phyloP scores from a whole-genome alignment of 2,113 vertebrate genomes.

The Ailurus styani region DNA sequence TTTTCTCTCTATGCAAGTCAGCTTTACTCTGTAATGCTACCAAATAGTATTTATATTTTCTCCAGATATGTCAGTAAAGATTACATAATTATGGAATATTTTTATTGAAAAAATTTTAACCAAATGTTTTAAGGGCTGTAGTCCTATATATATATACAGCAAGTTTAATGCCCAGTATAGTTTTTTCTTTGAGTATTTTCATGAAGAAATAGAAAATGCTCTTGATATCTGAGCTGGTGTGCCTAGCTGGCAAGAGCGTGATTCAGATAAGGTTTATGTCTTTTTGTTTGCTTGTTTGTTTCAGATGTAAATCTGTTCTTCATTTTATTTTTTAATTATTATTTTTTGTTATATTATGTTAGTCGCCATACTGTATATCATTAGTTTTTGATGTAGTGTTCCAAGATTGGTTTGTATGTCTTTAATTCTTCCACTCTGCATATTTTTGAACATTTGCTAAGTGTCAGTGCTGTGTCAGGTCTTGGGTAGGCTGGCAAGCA shows the following conservation, averaged over 20 bases:
- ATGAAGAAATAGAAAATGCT: background rate
- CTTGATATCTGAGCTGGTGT: background rate
- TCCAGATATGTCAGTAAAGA: background rate
- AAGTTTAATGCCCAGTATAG: background rate
- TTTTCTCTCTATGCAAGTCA: background rate
- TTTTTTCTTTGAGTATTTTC: slow-evolving; percentile 1
- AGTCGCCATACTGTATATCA: too few relatives aligned
- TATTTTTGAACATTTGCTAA: background rate
- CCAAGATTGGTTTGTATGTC: background rate
- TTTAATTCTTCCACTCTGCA: background rate
- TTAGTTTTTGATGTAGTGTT: too few relatives aligned
- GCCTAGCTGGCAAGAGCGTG: background rate
- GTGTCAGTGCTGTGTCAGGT: too few relatives aligned
- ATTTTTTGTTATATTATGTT: too few relatives aligned
- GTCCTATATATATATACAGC: background rate
- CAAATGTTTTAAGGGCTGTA: background rate
- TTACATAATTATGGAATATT: background rate
- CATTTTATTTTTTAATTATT: too few relatives aligned
- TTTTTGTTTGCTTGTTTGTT: background rate
- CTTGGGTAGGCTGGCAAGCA: background rate
- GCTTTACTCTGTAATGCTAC: background rate
- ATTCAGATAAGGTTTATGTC: background rate
- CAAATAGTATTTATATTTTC: background rate
- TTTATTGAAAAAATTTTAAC: background rate
- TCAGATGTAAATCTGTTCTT: too few relatives aligned